These are phyloP conservation scores for Melipona beecheii DNA, from an alignment of 2,888 invertebrate species.

Conservation along the genomic window DNA sequence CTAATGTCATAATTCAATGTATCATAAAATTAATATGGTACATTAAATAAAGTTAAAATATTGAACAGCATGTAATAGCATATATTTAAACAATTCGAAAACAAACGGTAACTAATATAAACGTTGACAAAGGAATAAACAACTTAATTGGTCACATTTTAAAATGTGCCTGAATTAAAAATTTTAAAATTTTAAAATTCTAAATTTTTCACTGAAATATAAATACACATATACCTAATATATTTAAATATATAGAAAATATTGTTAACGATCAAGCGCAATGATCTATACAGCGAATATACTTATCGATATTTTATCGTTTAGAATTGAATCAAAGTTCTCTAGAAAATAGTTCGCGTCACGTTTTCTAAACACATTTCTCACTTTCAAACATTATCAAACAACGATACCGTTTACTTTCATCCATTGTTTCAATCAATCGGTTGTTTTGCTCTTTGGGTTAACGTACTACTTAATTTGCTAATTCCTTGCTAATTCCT, in stretches of 20 bases:
- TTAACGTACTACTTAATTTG: not conserved
- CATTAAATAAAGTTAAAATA: not conserved
- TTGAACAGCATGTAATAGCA: too few relatives aligned
- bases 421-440: not conserved
- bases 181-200: not conserved
- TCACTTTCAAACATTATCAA: conserved; percentile 10
- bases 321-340: conserved; percentile 5
- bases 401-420: not conserved
- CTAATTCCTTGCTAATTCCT: not conserved
- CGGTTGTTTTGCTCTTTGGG: not conserved
- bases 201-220: not conserved
- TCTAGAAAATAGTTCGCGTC: conserved; percentile 17
- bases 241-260: not conserved
- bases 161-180: not conserved
- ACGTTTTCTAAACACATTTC: not conserved
- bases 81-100: not conserved
- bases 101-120: not conserved
- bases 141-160: not conserved
- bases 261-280: not conserved
- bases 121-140: not conserved
- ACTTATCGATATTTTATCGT: not conserved
- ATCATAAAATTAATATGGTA: not conserved
- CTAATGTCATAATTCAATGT: not conserved
- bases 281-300: not conserved
- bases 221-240: not conserved